phyloP scores from a whole-genome alignment of 2,797 vertebrate species.

The Alectoris magna region DNA sequence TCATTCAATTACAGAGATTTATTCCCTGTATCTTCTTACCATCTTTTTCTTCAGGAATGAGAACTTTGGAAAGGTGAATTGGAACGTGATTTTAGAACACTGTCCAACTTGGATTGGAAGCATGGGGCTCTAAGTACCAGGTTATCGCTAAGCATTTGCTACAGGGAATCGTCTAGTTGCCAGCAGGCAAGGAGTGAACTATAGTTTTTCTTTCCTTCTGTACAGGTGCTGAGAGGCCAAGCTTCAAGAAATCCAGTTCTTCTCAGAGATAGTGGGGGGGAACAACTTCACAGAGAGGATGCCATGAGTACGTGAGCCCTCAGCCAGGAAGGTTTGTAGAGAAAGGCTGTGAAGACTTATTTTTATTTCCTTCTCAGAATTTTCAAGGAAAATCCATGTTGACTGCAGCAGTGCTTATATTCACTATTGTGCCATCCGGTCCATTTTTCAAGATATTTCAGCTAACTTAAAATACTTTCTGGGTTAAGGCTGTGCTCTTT shows the following conservation, averaged over 20 bases:
- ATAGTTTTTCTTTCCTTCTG: not conserved
- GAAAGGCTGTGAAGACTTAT: not conserved
- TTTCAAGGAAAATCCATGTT: not conserved
- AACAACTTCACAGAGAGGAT: slow-evolving; percentile 2
- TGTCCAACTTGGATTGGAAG: not conserved
- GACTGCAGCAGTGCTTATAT: not conserved
- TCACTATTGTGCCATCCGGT: not conserved
- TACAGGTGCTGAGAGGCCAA: not conserved
- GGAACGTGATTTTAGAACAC: not conserved
- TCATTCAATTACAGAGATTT: not conserved
- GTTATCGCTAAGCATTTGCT: not conserved
- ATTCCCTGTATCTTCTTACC: not conserved
- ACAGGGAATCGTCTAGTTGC: not conserved
- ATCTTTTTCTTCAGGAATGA: not conserved
- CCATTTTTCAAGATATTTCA: not conserved
- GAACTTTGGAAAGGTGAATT: not conserved
- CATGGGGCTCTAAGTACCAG: accelerated
- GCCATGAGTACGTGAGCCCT: not conserved
- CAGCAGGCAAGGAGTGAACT: not conserved
- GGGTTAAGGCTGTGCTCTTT: not conserved
- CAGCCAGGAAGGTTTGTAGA: not conserved
- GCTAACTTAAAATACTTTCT: not conserved
- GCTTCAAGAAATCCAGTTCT: not conserved
- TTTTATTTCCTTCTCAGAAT: not conserved
- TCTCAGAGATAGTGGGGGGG: not conserved